phyloP scores from a whole-genome alignment of 2,113 vertebrate genomes.

The Paradisaea rubra region DNA sequence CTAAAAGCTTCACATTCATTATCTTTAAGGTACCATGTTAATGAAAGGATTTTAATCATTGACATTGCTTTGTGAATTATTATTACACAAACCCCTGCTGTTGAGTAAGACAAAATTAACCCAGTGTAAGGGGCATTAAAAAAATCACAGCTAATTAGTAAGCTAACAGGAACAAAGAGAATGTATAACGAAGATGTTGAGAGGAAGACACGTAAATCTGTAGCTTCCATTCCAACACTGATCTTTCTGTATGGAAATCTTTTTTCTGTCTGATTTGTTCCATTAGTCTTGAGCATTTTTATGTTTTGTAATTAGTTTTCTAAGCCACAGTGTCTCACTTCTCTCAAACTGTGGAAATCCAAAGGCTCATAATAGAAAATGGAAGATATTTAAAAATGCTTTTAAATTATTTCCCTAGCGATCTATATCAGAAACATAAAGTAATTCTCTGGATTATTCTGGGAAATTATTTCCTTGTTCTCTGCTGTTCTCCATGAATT shows the following conservation, averaged over 20 bases:
- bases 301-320: constrained; percentile 80
- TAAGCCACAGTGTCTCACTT: constrained; percentile 69
- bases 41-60: constrained; percentile 83
- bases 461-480: constrained; percentile 71
- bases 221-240: constrained; percentile 30
- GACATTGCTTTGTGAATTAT: constrained; percentile 78
- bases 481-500: constrained; percentile 52
- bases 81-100: constrained; percentile 82
- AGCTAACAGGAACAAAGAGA: constrained; percentile 77
- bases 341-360: constrained; percentile 75
- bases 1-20: constrained; percentile 75
- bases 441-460: constrained; percentile 74
- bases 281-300: constrained; percentile 70
- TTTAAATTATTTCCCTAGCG: constrained; percentile 82
- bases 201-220: constrained; percentile 56
- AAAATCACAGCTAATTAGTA: constrained; percentile 79
- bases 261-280: constrained; percentile 66
- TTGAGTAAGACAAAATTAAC: constrained; percentile 82
- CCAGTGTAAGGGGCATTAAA: constrained; percentile 76
- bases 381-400: constrained; percentile 76
- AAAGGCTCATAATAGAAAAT: constrained; percentile 78
- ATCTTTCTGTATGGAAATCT: constrained; percentile 45
- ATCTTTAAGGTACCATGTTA: constrained; percentile 79
- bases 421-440: constrained; percentile 75
- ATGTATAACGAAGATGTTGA: constrained; percentile 69